These are phyloP conservation scores for Lathronympha strigana DNA, from an alignment of 2,888 invertebrate genomes.

Conservation along the genomic window DNA sequence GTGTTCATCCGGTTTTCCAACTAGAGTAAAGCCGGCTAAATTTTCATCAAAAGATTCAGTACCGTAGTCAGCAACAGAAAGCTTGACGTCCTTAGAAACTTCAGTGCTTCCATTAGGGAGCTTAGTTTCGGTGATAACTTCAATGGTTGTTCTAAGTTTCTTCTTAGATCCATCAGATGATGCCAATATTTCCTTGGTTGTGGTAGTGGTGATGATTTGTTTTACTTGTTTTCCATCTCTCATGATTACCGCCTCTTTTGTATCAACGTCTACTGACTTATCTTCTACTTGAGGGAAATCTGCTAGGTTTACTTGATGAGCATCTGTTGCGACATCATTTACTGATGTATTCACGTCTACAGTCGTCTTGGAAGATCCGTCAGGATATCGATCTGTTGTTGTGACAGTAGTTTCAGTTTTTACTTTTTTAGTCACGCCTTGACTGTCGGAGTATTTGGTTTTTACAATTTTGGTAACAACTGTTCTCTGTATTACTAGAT, in stretches of 20 bases:
- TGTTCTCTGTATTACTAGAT: slow-evolving; percentile 57
- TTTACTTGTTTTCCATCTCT: slow-evolving; percentile 63
- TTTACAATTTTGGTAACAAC: slow-evolving; percentile 62
- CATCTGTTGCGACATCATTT: slow-evolving; percentile 60
- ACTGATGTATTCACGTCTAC: slow-evolving; percentile 68
- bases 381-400: slow-evolving; percentile 72
- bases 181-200: slow-evolving; percentile 68
- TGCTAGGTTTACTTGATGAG: slow-evolving; percentile 52
- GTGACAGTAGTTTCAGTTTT: slow-evolving; percentile 65
- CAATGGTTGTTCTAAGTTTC: slow-evolving; percentile 69
- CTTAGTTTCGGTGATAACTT: slow-evolving; percentile 68
- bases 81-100: slow-evolving; percentile 73
- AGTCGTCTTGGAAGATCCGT: slow-evolving; percentile 64
- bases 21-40: slow-evolving; percentile 59
- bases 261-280: slow-evolving; percentile 64
- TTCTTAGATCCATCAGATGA: slow-evolving; percentile 60
- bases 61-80: slow-evolving; percentile 69
- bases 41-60: slow-evolving; percentile 65
- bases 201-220: slow-evolving; percentile 71
- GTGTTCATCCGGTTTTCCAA: slow-evolving; percentile 63
- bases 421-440: slow-evolving; percentile 57
- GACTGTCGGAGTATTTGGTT: slow-evolving; percentile 60
- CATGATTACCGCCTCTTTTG: slow-evolving; percentile 56
- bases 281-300: slow-evolving; percentile 61
- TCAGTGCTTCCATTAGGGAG: slow-evolving; percentile 69